Evolutionary conservation across 2,888 invertebrate species (phyloP), one percentile per base, ranked within the genome.

Genomic region (Aphrophora alni): DNA sequence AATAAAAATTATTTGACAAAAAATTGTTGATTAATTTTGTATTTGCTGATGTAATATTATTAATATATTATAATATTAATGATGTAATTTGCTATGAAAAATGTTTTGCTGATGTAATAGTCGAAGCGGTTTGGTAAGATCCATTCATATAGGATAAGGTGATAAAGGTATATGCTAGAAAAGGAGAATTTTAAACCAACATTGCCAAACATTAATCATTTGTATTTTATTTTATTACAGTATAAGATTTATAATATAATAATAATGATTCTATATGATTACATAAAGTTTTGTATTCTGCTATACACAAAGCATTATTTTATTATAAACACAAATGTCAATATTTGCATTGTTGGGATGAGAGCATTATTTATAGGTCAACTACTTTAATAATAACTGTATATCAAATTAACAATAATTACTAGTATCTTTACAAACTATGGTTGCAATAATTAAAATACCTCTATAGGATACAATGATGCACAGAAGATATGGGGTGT

Each of bases 301-400:
- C 78, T 78, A 78, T 78, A 78, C 72, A 78, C 78, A 78, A 78
- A 78, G 78, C 78, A 28, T 72, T 33, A 38, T 33, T 38, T 25
- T 14, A 44, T 44, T 59, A 21, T 44, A 59, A 33, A 73, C 51
- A 51, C 72, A 78, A 78, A 38, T 78, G 59, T 59, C 28, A 28
- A 78, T 78, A 71, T 73, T 73, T 78, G 78, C 78, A 78, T 72
- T 71, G 68, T 28, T 38, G 33, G 21, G 44, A 33, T 73, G 21
- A 51, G 59, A 59, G 59, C 59, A 59, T 59, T 59, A 59, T 21
- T 59, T 59, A 44, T 59, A 59, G 59, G 21, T 44, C 12, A 44
- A 59, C 59, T 59, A 59, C 21, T 1, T 59, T 59, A 21, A 59
- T 59, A 59, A n/a, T 4, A 21, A 59, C 59, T 59, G 21, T 59